Evolutionary conservation across 2,888 invertebrate species (phyloP).

Genomic region (Trichogramma evanescens): DNA sequence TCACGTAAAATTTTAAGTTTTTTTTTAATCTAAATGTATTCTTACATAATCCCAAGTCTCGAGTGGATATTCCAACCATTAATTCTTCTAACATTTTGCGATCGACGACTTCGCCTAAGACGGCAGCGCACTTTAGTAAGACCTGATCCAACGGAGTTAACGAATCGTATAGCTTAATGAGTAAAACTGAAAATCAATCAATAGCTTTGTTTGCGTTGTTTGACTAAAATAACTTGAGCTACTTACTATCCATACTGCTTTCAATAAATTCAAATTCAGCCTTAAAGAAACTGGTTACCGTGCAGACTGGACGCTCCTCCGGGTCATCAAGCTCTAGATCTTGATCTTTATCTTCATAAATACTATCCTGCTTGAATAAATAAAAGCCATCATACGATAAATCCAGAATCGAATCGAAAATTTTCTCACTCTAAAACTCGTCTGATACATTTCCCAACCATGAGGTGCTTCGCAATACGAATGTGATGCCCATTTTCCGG

Average conservation of each 20-base stretch:
- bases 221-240: not conserved
- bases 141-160: constrained; percentile 59
- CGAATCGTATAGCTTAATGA: constrained; percentile 60
- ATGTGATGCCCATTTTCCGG: constrained; percentile 6
- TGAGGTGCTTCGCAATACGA: constrained; percentile 22
- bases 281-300: constrained; percentile 48
- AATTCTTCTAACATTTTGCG: constrained; percentile 55
- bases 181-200: constrained; percentile 48
- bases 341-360: constrained; percentile 7
- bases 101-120: constrained; percentile 59
- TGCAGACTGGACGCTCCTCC: constrained; percentile 42
- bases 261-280: constrained; percentile 53
- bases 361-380: constrained; percentile 24
- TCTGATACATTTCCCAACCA: constrained; percentile 49
- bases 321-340: not conserved
- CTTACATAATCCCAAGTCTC: constrained; percentile 52
- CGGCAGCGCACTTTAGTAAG: constrained; percentile 59
- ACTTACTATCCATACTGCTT: constrained; percentile 53
- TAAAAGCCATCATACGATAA: not conserved
- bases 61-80: constrained; percentile 48
- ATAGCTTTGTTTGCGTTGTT: not conserved
- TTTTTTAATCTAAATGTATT: not conserved
- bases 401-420: not conserved
- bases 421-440: constrained; percentile 45
- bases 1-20: too few species aligned